These are phyloP conservation scores for Coluber constrictor DNA, from an alignment of 2,797 vertebrate genomes.

Conservation along the genomic window DNA sequence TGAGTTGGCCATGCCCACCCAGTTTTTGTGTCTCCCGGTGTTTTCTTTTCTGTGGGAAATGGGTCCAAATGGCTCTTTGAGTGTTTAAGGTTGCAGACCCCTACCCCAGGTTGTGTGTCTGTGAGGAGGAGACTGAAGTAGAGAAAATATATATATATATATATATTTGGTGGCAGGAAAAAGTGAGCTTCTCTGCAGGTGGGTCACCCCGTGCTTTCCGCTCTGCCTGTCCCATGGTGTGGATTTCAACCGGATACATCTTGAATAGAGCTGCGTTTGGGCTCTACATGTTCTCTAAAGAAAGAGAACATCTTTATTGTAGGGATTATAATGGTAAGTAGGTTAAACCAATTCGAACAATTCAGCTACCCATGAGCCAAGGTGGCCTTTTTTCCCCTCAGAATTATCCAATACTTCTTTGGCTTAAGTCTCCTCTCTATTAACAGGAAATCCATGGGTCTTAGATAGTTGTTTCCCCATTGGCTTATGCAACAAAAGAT, in stretches of 20 bases:
- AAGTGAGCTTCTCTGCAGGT: background rate
- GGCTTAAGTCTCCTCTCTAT: slow-evolving; percentile 37
- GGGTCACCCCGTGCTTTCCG: background rate
- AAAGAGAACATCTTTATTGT: slow-evolving; percentile 55
- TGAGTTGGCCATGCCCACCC: no score
- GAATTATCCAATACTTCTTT: slow-evolving; percentile 38
- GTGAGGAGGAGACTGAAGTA: background rate
- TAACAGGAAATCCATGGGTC: slow-evolving; percentile 45
- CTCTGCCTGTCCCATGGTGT: background rate
- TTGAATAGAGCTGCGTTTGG: rapidly evolving
- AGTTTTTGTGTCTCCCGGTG: no score
- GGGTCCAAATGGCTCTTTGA: no score
- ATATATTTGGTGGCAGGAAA: background rate
- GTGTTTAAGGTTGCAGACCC: no score
- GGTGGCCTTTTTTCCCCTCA: slow-evolving; percentile 18
- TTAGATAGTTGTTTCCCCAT: slow-evolving; percentile 49
- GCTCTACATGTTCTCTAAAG: background rate
- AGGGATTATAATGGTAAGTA: slow-evolving; percentile 56
- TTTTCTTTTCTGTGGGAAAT: no score
- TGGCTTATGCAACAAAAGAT: slow-evolving; percentile 32
- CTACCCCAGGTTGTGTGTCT: background rate
- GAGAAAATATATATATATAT: background rate
- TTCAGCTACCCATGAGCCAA: slow-evolving; percentile 46
- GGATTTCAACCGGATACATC: background rate
- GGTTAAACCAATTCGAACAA: slow-evolving; percentile 61